These are phyloP conservation scores for Exaiptasia diaphana DNA, from an alignment of 64 coral and sea anemone species.

Conservation along the genomic window DNA sequence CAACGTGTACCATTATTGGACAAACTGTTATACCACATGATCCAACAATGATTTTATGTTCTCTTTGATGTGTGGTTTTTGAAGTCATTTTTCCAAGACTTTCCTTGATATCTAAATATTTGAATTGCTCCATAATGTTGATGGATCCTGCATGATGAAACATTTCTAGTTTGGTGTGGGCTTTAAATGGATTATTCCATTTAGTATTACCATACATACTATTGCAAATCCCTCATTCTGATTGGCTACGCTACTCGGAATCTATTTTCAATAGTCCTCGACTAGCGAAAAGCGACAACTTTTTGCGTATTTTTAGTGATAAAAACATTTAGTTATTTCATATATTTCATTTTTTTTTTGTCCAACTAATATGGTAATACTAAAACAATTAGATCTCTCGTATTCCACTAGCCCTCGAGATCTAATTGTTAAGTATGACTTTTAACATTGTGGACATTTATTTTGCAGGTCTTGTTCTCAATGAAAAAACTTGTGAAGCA, in stretches of 20 bases:
- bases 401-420: neutral
- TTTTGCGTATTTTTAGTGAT: neutral
- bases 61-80: neutral
- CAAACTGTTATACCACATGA: neutral
- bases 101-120: neutral
- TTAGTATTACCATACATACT: too few relatives aligned
- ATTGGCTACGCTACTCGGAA: too few relatives aligned
- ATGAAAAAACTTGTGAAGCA: conserved; percentile 59
- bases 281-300: neutral
- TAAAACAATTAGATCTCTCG: neutral
- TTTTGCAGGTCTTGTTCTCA: conserved; percentile 53
- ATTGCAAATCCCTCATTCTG: too few relatives aligned
- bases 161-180: too few relatives aligned
- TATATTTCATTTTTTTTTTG: neutral
- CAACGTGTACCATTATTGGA: neutral
- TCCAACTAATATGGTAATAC: neutral
- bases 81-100: neutral
- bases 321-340: neutral
- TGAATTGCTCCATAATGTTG: too few relatives aligned
- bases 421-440: neutral
- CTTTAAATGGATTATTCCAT: too few relatives aligned
- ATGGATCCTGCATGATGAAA: too few relatives aligned
- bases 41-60: neutral
- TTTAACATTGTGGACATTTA: neutral
- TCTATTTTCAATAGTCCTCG: too few relatives aligned